These are phyloP conservation scores for Orestias chungarensis DNA, from an alignment of 2,797 vertebrate genomes.

Conservation along the genomic window DNA sequence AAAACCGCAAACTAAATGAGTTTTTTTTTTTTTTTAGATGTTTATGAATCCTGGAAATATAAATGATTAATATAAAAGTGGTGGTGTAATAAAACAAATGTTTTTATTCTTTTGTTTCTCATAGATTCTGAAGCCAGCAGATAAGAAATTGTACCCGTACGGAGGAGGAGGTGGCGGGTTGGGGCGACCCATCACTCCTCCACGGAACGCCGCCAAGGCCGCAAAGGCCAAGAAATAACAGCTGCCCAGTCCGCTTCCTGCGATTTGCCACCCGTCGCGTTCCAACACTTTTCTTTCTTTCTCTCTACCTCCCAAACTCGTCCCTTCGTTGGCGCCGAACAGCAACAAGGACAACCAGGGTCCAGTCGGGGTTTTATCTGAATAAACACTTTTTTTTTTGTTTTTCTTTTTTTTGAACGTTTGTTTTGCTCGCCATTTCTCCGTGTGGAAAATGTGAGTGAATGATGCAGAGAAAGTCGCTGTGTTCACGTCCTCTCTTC, in stretches of 20 bases:
- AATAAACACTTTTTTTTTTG: no score
- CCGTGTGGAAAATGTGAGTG: slow-evolving; percentile 48
- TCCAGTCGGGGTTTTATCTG: slow-evolving; percentile 68
- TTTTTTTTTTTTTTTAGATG: no score
- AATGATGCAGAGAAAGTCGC: slow-evolving; percentile 55
- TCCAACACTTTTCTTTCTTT: slow-evolving; percentile 29
- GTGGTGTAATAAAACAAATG: slow-evolving; percentile 18
- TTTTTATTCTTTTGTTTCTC: slow-evolving; percentile 18
- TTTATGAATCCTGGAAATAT: not conserved
- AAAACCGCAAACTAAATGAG: not conserved
- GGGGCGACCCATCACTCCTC: slow-evolving; percentile 83
- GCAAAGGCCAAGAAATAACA: slow-evolving; percentile 87
- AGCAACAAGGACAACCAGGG: slow-evolving; percentile 77
- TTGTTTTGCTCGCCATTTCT: slow-evolving; percentile 52
- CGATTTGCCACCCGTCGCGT: slow-evolving; percentile 31
- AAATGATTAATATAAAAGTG: not conserved
- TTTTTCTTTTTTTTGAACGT: slow-evolving; percentile 54
- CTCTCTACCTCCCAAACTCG: slow-evolving; percentile 67
- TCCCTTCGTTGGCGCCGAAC: slow-evolving; percentile 70
- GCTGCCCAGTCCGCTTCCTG: slow-evolving; percentile 53
- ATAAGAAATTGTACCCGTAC: slow-evolving; percentile 86
- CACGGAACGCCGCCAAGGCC: slow-evolving; percentile 84
- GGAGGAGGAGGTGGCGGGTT: slow-evolving; percentile 82
- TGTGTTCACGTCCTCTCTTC: slow-evolving; percentile 46
- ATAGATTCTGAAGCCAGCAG: slow-evolving; percentile 86